A percentile compares a stretch with the other conserved stretches of the same genome.
Conservation (phyloP, 2,888 invertebrate genomes). For the Eupithecia exiguata region DNA sequence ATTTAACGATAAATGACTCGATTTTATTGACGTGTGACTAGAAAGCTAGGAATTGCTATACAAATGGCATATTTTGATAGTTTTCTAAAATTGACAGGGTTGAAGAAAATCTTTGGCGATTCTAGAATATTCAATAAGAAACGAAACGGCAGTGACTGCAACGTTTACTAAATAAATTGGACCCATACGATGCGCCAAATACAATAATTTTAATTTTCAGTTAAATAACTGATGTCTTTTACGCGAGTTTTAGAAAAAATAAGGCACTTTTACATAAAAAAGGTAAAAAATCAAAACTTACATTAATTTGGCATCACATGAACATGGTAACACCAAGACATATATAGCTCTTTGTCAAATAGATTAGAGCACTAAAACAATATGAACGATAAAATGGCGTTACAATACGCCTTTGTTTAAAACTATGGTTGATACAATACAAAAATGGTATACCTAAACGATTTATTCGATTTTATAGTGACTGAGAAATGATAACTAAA, state of each 20-base stretch:
- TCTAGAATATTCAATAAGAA: conserved; percentile 1
- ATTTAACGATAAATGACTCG: conserved; percentile 39
- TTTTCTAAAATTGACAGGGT: not conserved
- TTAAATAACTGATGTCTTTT: conserved; percentile 4
- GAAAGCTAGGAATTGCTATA: conserved; percentile 57
- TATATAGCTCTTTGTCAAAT: not conserved
- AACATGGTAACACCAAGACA: conserved; percentile 65
- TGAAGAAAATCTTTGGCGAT: not conserved
- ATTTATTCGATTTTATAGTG: not conserved
- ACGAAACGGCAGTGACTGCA: not conserved
- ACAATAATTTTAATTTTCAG: not conserved
- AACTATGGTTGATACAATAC: not conserved
- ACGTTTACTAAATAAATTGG: not conserved
- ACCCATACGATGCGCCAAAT: conserved; percentile 5
- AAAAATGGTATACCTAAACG: not conserved
- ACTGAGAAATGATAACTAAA: not conserved
- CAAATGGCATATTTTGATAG: not conserved
- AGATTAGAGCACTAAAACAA: not conserved
- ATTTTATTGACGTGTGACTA: conserved; percentile 61
- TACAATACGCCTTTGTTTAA: not conserved
- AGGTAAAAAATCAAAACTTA: conserved; percentile 55
- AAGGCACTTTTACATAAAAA: conserved; percentile 61
- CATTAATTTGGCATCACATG: conserved; percentile 70
- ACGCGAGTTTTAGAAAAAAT: conserved; percentile 24
- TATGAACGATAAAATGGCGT: not conserved